phyloP scores from a whole-genome alignment of 2,113 vertebrate genomes.

The Pelvicachromis taeniatus region DNA sequence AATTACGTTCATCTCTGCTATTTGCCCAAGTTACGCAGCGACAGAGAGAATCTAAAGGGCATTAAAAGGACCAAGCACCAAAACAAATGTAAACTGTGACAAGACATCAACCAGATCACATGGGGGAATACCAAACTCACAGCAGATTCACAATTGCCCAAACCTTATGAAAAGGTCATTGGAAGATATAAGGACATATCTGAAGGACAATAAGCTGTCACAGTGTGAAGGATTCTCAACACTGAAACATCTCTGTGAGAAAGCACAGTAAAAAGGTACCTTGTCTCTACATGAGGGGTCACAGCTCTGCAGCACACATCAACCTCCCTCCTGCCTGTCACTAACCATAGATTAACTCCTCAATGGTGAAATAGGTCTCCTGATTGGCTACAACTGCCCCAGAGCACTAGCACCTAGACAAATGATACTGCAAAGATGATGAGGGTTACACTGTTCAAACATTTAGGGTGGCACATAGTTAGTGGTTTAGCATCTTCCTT shows the following conservation, averaged over 20 bases:
- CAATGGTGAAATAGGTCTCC: neutral
- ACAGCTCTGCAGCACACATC: neutral
- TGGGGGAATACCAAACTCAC: neutral
- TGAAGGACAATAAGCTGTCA: accelerated
- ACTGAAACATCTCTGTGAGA: neutral
- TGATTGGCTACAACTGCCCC: neutral
- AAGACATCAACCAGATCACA: neutral
- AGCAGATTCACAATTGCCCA: neutral
- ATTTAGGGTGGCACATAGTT: neutral
- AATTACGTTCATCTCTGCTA: neutral
- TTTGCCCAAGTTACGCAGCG: neutral
- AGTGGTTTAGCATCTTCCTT: neutral
- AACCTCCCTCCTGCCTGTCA: neutral
- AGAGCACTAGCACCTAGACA: neutral
- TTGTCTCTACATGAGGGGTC: neutral
- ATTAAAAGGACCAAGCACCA: neutral
- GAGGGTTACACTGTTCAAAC: neutral
- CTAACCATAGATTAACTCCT: neutral
- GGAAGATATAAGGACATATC: neutral
- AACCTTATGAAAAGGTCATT: neutral
- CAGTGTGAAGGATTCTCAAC: neutral
- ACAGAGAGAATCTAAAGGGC: neutral
- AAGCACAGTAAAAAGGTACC: neutral
- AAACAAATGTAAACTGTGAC: neutral
- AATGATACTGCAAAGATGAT: neutral